Conservation (phyloP, 2,797 vertebrate genomes). For the Brotogeris chrysoptera region DNA sequence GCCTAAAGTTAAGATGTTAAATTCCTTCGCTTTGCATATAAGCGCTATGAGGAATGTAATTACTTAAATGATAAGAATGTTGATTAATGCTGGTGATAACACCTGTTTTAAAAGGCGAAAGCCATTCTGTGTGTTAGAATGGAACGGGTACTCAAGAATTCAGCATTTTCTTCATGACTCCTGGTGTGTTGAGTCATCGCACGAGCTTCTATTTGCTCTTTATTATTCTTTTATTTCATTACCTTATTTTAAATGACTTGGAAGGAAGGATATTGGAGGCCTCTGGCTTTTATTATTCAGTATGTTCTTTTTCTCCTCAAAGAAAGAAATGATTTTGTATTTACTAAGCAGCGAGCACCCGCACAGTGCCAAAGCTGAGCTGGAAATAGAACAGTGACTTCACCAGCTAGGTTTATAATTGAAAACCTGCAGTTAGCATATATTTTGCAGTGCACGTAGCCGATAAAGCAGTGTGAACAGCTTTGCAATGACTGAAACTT, state of each 20-base stretch:
- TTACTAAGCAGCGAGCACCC: constrained; percentile 22
- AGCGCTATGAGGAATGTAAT: not conserved
- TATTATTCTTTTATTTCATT: constrained; percentile 43
- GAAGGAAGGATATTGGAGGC: constrained; percentile 40
- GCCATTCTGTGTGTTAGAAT: not conserved
- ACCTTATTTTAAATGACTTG: constrained; percentile 31
- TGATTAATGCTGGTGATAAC: not conserved
- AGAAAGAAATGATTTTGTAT: not conserved
- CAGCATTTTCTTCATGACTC: constrained; percentile 8
- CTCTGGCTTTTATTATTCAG: constrained; percentile 44
- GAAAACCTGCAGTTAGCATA: constrained; percentile 64
- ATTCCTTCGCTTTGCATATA: not conserved
- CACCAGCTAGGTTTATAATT: constrained; percentile 59
- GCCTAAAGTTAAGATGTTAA: not conserved
- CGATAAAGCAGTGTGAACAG: constrained; percentile 52
- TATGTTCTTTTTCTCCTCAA: not conserved
- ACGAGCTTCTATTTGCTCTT: constrained; percentile 14
- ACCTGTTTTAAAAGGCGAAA: not conserved
- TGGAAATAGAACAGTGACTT: constrained; percentile 66
- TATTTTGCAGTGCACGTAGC: constrained; percentile 47
- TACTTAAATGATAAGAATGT: not conserved
- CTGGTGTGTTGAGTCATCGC: constrained; percentile 24
- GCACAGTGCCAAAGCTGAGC: constrained; percentile 39
- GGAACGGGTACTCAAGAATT: not conserved
- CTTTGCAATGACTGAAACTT: constrained; percentile 58